A percentile compares a stretch with the other conserved stretches of the same genome.
phyloP scores from a whole-genome alignment of 2,113 vertebrate species.

The Chaetops frenatus region DNA sequence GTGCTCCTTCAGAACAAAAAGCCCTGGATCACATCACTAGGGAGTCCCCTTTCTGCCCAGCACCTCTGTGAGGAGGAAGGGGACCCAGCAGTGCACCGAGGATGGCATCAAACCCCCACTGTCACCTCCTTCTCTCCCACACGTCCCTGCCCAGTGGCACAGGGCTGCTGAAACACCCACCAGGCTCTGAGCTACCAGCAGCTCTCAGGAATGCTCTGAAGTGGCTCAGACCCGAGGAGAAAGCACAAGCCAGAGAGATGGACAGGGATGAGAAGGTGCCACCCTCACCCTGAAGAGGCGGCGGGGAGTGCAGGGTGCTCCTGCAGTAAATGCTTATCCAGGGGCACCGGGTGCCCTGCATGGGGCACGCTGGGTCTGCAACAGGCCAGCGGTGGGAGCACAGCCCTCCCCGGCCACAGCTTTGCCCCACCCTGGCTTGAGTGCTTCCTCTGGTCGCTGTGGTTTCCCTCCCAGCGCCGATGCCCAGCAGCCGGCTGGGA shows the following conservation, averaged over 20 bases:
- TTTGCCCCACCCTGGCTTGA: not conserved
- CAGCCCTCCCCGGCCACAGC: not conserved
- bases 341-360: accelerated
- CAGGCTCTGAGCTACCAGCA: not conserved
- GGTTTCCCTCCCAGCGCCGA: not conserved
- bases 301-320: not conserved
- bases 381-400: not conserved
- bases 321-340: not conserved
- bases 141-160: not conserved
- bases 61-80: accelerated
- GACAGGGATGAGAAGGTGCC: not conserved
- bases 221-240: not conserved
- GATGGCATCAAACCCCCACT: not conserved
- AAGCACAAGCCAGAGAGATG: not conserved
- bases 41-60: not conserved
- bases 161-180: not conserved
- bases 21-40: not conserved
- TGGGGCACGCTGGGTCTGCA: accelerated
- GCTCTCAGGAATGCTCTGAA: slow-evolving; percentile 51
- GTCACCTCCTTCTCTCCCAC: not conserved
- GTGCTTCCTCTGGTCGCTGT: not conserved
- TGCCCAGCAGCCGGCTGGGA: not conserved
- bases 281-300: accelerated
- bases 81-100: accelerated
- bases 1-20: not conserved